A percentile compares a stretch with the other conserved stretches of the same genome.
Evolutionary conservation across 2,113 vertebrate genomes (phyloP).

Genomic region (Trogon melanurus): DNA sequence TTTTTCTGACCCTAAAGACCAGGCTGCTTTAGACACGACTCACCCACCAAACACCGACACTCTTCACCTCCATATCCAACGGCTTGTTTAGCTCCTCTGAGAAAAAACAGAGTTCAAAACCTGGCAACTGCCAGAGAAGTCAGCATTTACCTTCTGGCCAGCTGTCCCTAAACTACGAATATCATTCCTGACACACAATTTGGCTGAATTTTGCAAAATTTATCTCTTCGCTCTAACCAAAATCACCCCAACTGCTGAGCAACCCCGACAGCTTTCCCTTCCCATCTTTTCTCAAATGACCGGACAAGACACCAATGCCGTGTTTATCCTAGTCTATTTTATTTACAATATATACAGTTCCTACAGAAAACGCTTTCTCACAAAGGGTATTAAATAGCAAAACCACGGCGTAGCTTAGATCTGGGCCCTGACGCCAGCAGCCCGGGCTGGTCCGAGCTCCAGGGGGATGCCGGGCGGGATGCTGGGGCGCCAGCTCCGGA

Average conservation of each 20-base stretch:
- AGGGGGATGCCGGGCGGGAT: not conserved
- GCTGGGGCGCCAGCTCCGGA: not conserved
- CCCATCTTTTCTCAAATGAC: not conserved
- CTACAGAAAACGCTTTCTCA: constrained; percentile 29
- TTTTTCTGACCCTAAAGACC: not conserved
- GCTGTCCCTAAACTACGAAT: not conserved
- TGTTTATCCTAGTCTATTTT: not conserved
- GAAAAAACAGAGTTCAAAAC: not conserved
- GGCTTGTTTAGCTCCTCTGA: not conserved
- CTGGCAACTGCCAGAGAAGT: not conserved
- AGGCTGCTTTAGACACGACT: not conserved
- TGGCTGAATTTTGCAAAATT: not conserved
- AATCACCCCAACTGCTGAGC: not conserved
- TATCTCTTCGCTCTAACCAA: not conserved
- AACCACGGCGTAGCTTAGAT: not conserved
- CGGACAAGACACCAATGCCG: not conserved
- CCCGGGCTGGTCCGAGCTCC: not conserved
- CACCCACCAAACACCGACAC: fast-evolving
- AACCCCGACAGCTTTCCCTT: not conserved
- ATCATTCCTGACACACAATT: not conserved
- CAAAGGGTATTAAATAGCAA: constrained; percentile 30
- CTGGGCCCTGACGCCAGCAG: not conserved
- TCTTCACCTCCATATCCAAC: not conserved
- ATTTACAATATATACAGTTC: constrained; percentile 68
- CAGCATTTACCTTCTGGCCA: not conserved